These are phyloP conservation scores for Florisuga fusca DNA, from an alignment of 2,797 vertebrate species.

Conservation along the genomic window DNA sequence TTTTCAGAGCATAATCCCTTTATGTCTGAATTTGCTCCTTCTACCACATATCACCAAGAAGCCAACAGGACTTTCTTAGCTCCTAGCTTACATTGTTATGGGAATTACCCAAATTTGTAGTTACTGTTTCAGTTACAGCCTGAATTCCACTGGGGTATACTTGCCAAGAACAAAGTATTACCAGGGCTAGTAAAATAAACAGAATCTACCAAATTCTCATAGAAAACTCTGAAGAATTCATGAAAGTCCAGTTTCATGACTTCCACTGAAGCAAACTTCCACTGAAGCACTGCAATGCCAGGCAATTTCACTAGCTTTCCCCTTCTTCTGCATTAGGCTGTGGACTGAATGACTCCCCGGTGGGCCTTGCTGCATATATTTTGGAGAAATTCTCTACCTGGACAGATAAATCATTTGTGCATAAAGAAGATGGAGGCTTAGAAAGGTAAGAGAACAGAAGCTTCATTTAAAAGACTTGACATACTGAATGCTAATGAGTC, in stretches of 20 bases:
- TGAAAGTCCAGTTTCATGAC: neutral
- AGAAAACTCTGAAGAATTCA: neutral
- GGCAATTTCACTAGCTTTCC: neutral
- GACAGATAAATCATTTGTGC: conserved; percentile 80
- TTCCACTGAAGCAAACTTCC: neutral
- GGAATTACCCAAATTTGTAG: neutral
- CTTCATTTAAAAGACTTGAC: too few species aligned
- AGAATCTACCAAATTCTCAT: neutral
- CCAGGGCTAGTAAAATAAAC: neutral
- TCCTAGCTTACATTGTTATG: neutral
- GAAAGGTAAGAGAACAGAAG: conserved; percentile 79
- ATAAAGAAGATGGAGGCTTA: conserved; percentile 85
- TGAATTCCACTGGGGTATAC: neutral
- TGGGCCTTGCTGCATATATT: conserved; percentile 89
- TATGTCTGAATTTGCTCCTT: neutral
- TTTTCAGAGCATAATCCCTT: neutral
- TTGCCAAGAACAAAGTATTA: neutral
- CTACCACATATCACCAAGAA: neutral
- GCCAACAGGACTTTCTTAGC: neutral
- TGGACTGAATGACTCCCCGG: conserved; percentile 88
- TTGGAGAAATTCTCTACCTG: conserved; percentile 92
- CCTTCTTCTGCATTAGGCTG: conserved; percentile 77
- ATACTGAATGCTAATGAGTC: too few species aligned
- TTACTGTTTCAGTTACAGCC: neutral
- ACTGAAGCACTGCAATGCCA: neutral